Evolutionary conservation across 2,113 vertebrate genomes (phyloP), one percentile per base, ranked within the genome.

Genomic region (Solea solea): DNA sequence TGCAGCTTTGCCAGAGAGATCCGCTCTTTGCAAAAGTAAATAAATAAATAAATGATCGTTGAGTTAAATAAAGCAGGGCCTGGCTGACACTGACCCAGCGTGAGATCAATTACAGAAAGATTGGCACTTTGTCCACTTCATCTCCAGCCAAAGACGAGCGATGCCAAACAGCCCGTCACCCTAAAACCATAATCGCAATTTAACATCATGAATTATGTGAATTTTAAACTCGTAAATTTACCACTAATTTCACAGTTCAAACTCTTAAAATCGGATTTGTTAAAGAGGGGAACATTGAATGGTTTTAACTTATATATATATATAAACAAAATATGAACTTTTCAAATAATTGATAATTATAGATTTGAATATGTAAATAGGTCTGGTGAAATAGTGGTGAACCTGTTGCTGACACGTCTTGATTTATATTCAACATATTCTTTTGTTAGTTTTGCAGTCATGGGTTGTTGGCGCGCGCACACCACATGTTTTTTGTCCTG

Each of bases 91-190:
- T 76, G 76, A 76, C 74, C 76, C 66, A 9, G 40, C 5, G 45
- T 50, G 25, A 72, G 80, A 82, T 82, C 75, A 84, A 79, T 84
- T 76, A 72, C 78, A 52, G 57, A 78, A 79, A 69, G 50, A 85
- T 82, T 64, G 78, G 71, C 82, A 72, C 73, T 76, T 83, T 69
- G 41, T 81, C 57, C 77, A 48, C 54, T 42, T 72, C 82, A 70
- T 87, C 78, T 64, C 3, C 70, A 76, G 85, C 83, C 84, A 73
- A 7, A 76, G 78, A 42, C 21, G 7, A 44, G 45, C 57, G 70
- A 64, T 81, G 86, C 72, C 87, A 89, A 76, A 55, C 61, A 61
- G 59, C 48, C 80, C 55, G 72, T 78, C 77, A 69, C 55, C 45
- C 8, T 55, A 7, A 58, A 48, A 57, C 60, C 63, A 45, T 82